Evolutionary conservation across 1,140 invertebrate genomes (phyloP), one percentile per base, ranked within the genome.

Genomic region (Wasmannia auropunctata): DNA sequence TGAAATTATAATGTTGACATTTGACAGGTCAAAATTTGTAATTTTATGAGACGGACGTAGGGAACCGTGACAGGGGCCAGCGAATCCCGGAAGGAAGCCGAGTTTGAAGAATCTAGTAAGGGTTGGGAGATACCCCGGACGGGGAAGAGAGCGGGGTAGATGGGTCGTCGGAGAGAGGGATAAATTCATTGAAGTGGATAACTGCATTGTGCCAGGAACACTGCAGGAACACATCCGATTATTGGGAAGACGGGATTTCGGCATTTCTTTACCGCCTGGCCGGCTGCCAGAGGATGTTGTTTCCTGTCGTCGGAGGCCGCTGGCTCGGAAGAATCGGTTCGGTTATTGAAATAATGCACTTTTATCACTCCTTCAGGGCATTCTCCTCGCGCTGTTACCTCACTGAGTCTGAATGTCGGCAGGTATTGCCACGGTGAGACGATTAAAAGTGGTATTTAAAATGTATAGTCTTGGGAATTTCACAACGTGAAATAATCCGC

Each of bases 261-360:
- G 90, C 91, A 92, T 94, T 94, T 94, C 93, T 94, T 93, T 92
- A 91, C 86, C 88, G 77, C 84, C 88, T 95, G 94, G 93, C 91
- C 83, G 72, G 49, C 49, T 81, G 93, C 94, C 94, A 95, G 89
- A 76, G 91, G 88, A 94, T 94, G 94, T 94, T 95, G 93, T 94
- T 95, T 93, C 92, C 93, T 94, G 92, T 94, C 93, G 93, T 93
- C 93, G 88, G 91, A 22, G 93, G 80, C 89, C 92, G 90, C 87
- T 93, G 92, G 92, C 93, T 92, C 86, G 92, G 92, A 94, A 95
- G 91, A 94, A 94, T 94, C 92, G 92, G 86, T 92, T 93, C 87
- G 91, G 91, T 94, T 94, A 94, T 94, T 94, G 93, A 94, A 94
- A 94, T 94, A 93, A 94, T 95, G 91, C 90, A 93, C 90, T 92